Base-by-base conservation (phyloP, 1,140 invertebrate genomes). In the Tetranychus cinnabarinus region DNA sequence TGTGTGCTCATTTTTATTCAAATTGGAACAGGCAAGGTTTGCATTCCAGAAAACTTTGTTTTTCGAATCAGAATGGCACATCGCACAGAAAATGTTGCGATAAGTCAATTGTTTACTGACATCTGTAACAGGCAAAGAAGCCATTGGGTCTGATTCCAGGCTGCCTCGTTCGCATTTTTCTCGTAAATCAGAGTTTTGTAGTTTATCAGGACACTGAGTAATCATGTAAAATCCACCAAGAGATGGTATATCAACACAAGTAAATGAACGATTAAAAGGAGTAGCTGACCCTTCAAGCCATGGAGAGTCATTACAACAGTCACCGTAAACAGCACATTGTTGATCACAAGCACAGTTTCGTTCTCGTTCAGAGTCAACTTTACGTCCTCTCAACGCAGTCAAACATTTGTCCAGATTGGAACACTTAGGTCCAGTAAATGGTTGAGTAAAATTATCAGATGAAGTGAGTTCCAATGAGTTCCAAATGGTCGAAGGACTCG, bases 21-120 rank as follows among this genome's bases (percentile, higher is more conserved):
- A 10, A 42, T 42, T 10, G 39, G 39, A 6, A 42, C 39, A 42
- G 39, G 10, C 5, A 0, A 42, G 10, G 10, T 42, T 42, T 34
- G 15, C 5, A 23, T 23, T 54, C 50, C 34, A 23, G 50, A 54
- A 34, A 34, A 54, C 15, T 34, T 23, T 23, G 7, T 42, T n/a
- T 31, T 23, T 13, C 13, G 31, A 13, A 52, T 52, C 50, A 33
- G 62, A 73, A 67, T 80, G 75, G 65, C 79, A 80, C 4, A 73
- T 52, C 0, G 78, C 77, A 65, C 79, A 80, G 68, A 72, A 76
- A n/a, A 72, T 67, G 64, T 79, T 80, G 58, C 70, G 70, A 67
- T 77, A 80, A 0, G 77, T 78, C n/a, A 73, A 63, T 4, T 73
- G 70, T 0, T 70, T 66, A 5, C 56, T 57, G 33, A 68, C 66